Base-by-base conservation (phyloP, 2,888 invertebrate genomes). In the Selenia dentaria region DNA sequence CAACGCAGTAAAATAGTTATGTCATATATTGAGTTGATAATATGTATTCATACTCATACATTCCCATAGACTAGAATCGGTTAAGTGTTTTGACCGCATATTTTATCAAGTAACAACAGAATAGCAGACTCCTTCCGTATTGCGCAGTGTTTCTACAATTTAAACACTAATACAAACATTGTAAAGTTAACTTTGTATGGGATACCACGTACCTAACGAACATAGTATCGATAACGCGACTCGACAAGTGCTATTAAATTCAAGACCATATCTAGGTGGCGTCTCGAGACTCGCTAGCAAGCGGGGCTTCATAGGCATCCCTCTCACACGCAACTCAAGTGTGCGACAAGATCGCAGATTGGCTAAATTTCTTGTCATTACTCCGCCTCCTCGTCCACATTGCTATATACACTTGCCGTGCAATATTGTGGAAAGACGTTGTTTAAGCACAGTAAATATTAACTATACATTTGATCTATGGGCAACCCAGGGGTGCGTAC, bases 211-310 rank as follows among this genome's bases (percentile, higher is more conserved):
- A 42, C 36, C 32, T 33, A 47, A 36, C 32, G 39, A 39, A 16
- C 36, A 39, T 44, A 45, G 22, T 26, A 50, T 41, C 29, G 22
- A 37, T 26, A 32, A 25, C 31, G 38, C 35, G 27, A 35, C 44
- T 43, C 45, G 38, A 58, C 52, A 46, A 51, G 49, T 53, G 47
- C 45, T 40, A 60, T 56, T 58, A 54, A n/a, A 58, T 54, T 57
- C 52, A 47, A 54, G 43, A 54, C 52, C 54, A 54, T 52, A 54
- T 40, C 57, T 45, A 54, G 54, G 20, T 49, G 38, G 31, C 45
- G 40, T 50, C 32, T 37, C 42, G 25, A 45, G 49, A 47, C 32
- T 37, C 42, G 25, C 42, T 46, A 47, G 43, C 45, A 22, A 47
- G 36, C 43, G 39, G 33, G 41, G 46, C 45, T 37, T 32, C 39